Evolutionary conservation across 2,113 vertebrate species (phyloP).

Genomic region (Catharus minimus): DNA sequence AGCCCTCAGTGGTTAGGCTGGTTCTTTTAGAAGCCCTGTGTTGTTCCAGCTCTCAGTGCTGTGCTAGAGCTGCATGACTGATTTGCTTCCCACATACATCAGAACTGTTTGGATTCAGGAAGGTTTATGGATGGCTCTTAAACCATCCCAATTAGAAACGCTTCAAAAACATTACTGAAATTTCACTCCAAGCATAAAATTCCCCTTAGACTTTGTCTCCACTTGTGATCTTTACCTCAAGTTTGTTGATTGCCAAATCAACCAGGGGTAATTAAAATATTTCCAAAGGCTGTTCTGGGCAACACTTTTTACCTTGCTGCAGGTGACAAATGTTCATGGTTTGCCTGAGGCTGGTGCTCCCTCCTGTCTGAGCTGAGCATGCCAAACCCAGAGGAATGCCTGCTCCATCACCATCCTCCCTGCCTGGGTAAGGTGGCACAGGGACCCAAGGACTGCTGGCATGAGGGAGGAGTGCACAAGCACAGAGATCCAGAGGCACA

Average conservation of each 20-base stretch:
- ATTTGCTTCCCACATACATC: not conserved
- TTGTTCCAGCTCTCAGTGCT: not conserved
- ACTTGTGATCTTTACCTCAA: constrained; percentile 14
- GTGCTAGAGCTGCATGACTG: not conserved
- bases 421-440: not conserved
- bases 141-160: not conserved
- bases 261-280: constrained; percentile 11
- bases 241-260: not conserved
- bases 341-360: constrained; percentile 3
- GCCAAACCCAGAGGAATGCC: not conserved
- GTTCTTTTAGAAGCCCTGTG: not conserved
- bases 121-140: not conserved
- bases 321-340: not conserved
- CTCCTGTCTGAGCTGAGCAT: not conserved
- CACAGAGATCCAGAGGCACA: not conserved
- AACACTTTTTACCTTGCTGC: constrained; percentile 14
- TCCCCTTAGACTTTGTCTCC: constrained; percentile 25
- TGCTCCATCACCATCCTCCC: not conserved
- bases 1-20: not conserved
- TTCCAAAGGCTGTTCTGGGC: constrained; percentile 41
- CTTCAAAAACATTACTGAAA: constrained; percentile 29
- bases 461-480: not conserved
- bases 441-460: not conserved
- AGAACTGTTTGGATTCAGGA: not conserved
- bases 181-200: constrained; percentile 24